These are phyloP conservation scores for Holothuria scabra DNA, from an alignment of 53 echinoderm and acorn worm genomes.

Conservation along the genomic window DNA sequence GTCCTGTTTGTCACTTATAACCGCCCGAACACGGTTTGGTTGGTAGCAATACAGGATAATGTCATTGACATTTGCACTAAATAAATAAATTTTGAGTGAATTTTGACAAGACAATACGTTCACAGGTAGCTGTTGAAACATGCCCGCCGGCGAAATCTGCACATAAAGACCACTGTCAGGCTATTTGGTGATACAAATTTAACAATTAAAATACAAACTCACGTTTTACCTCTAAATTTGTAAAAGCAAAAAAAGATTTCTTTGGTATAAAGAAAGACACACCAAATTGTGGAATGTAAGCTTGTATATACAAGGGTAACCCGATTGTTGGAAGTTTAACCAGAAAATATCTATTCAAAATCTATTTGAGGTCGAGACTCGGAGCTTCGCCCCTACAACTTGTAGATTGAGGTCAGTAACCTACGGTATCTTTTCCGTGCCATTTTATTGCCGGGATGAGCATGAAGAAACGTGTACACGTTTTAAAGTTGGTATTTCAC, in stretches of 20 bases:
- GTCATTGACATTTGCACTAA: conserved; percentile 42
- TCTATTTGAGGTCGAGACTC: conserved; percentile 17
- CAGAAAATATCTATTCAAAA: conserved; percentile 40
- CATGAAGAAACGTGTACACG: too few relatives aligned
- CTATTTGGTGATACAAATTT: conserved; percentile 28
- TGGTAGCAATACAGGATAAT: conserved; percentile 31
- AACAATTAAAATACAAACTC: conserved; percentile 42
- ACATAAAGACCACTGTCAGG: conserved; percentile 26
- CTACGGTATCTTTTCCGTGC: conserved; percentile 7
- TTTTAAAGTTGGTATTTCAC: too few relatives aligned
- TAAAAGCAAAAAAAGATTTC: conserved; percentile 26
- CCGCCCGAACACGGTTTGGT: not conserved
- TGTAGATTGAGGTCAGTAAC: conserved; percentile 38
- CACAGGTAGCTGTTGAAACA: conserved; percentile 37
- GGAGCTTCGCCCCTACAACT: conserved; percentile 5
- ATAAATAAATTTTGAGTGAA: conserved; percentile 48
- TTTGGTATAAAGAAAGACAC: conserved; percentile 30
- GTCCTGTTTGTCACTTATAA: too few relatives aligned
- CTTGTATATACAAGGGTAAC: conserved; percentile 45
- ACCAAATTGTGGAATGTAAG: conserved; percentile 40
- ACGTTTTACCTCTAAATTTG: conserved; percentile 47
- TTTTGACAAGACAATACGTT: conserved; percentile 45
- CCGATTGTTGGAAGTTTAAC: conserved; percentile 44
- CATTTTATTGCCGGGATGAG: not conserved
- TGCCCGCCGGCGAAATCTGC: conserved; percentile 8